Evolutionary conservation across 2,797 vertebrate species (phyloP).

Genomic region (Pseudochaenichthys georgianus): DNA sequence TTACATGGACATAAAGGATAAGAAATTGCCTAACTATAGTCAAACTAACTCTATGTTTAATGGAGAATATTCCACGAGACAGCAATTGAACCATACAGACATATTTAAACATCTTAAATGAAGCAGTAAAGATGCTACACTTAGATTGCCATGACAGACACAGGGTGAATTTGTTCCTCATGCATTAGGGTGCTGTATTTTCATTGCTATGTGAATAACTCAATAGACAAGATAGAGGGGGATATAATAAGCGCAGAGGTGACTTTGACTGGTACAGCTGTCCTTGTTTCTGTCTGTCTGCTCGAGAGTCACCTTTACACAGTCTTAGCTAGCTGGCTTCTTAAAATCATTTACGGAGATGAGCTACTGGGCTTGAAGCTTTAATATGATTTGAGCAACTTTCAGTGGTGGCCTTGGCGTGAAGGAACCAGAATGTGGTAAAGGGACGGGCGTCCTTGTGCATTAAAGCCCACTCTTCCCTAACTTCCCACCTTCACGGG

Average conservation of each 20-base stretch:
- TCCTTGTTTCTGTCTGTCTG: conserved; percentile 61
- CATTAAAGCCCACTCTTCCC: conserved; percentile 38
- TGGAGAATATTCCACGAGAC: background rate
- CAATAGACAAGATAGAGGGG: conserved; percentile 33
- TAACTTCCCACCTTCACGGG: conserved; percentile 59
- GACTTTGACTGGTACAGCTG: conserved; percentile 66
- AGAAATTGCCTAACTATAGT: background rate
- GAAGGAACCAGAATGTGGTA: conserved; percentile 29
- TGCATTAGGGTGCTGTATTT: conserved; percentile 36
- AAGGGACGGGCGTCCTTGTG: conserved; percentile 24
- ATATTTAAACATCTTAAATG: conserved; percentile 24
- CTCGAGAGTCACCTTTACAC: conserved; percentile 53
- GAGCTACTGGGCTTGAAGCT: conserved; percentile 42
- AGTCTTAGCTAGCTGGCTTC: conserved; percentile 14
- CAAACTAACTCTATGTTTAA: conserved; percentile 13
- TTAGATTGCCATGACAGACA: conserved; percentile 36
- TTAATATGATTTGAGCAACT: conserved; percentile 61
- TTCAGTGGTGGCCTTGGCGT: conserved; percentile 49
- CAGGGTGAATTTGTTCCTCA: conserved; percentile 30
- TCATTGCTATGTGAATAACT: conserved; percentile 52
- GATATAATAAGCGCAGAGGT: conserved; percentile 60
- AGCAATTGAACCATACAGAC: conserved; percentile 11
- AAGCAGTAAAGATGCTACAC: conserved; percentile 18
- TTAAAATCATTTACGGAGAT: conserved; percentile 55
- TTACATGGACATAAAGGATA: conserved; percentile 1